Conservation (phyloP, 2,888 invertebrate genomes). For the Melieria crassipennis region DNA sequence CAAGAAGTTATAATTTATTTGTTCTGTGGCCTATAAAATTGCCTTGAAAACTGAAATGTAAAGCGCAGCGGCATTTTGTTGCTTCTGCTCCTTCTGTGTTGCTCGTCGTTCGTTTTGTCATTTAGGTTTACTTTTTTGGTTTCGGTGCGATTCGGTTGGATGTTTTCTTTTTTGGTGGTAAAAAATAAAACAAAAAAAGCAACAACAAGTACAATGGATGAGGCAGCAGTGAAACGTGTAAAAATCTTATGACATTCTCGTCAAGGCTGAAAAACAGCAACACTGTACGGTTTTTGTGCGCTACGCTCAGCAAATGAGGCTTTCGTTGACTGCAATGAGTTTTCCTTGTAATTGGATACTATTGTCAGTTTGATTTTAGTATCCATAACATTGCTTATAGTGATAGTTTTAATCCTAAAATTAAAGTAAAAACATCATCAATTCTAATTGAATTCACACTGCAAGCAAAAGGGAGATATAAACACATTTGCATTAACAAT, state of each 20-base stretch:
- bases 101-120: conserved; percentile 5
- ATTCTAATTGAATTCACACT: too few species aligned
- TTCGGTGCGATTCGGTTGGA: too few species aligned
- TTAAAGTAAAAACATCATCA: too few species aligned
- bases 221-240: conserved; percentile 17
- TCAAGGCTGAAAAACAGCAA: conserved; percentile 16
- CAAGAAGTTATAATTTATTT: conserved; percentile 40
- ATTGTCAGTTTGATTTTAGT: too few species aligned
- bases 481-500: too few species aligned
- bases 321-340: background rate
- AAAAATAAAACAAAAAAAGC: background rate
- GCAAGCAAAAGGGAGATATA: too few species aligned
- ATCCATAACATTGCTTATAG: too few species aligned
- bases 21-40: conserved; percentile 40
- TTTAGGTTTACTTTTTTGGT: conserved; percentile 15
- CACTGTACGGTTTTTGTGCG: conserved; percentile 2
- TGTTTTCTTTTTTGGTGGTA: background rate
- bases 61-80: background rate
- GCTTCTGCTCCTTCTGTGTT: background rate
- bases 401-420: too few species aligned
- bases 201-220: background rate
- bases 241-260: conserved; percentile 31
- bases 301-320: background rate
- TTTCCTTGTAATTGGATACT: background rate
- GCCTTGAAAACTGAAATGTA: conserved; percentile 14